Conservation (phyloP, 92 coral and sea anemone genomes). For the Pocillopora grandis region DNA sequence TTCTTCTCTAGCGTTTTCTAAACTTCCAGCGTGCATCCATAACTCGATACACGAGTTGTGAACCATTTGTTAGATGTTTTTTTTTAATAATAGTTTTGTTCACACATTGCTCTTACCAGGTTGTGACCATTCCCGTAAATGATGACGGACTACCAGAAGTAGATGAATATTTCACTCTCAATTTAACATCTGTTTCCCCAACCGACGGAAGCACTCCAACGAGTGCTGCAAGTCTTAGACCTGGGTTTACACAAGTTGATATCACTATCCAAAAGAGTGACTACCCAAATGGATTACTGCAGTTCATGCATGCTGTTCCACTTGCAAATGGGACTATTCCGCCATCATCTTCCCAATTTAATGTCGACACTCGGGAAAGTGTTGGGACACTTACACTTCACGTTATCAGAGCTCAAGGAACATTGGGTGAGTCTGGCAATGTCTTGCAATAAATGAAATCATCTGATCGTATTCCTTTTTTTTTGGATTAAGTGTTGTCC, state of each 20-base stretch:
- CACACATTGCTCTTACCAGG: constrained; percentile 22
- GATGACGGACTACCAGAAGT: constrained; percentile 84
- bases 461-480: neutral
- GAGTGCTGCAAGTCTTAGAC: constrained; percentile 88
- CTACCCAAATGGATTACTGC: constrained; percentile 86
- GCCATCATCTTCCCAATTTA: constrained; percentile 55
- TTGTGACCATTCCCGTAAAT: constrained; percentile 50
- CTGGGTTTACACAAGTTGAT: constrained; percentile 70
- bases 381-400: constrained; percentile 59
- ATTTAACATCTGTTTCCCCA: constrained; percentile 71
- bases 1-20: too few relatives aligned
- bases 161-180: constrained; percentile 69
- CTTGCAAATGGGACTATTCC: constrained; percentile 58
- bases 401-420: constrained; percentile 87
- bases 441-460: neutral
- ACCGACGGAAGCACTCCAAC: constrained; percentile 88
- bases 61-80: neutral
- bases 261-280: constrained; percentile 83
- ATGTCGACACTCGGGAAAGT: constrained; percentile 76
- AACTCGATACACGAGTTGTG: too few relatives aligned
- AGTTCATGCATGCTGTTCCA: constrained; percentile 77
- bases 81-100: neutral
- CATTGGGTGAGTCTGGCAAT: constrained; percentile 49
- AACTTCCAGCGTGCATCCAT: too few relatives aligned
- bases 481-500: too few relatives aligned